Base-by-base conservation (phyloP, 2,888 invertebrate species). In the Maniola hyperantus region DNA sequence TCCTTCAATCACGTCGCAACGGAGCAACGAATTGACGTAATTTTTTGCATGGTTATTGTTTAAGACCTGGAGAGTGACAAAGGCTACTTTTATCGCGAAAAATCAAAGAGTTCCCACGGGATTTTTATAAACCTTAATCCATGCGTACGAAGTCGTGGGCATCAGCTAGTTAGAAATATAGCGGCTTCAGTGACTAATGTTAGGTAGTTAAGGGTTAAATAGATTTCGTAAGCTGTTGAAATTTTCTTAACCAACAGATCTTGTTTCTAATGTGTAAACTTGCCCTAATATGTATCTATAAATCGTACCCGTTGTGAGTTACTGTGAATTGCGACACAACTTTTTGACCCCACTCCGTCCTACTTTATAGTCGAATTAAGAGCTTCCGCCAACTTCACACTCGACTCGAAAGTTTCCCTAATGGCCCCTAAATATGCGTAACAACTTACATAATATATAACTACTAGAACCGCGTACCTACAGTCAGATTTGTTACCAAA, bases 331-430 rank as follows among this genome's bases (percentile, higher is more conserved):
- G 57, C 57, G 57, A 20, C 20, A 20, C 42, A 57, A 57, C 57
- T 57, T 57, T 57, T 57, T 57, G 57, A 57, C 57, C 57, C 57
- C 18, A 57, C 57, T 57, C 57, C 57, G 57, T 7, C 20, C 57
- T 57, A 57, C 39, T 57, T 57, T 57, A 57, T 57, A 42, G 70
- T 68, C 64, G 69, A 71, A 71, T 69, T 71, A 71, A 69, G 66
- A 65, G 69, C 71, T 71, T 71, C 69, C 69, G 64, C 69, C 50
- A 65, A 71, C 69, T 71, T 69, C 59, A 65, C 46, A 60, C 62
- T 61, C 65, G 64, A 68, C 61, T 66, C 55, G 33, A 48, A 59
- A 59, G 34, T 48, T 33, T 34, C 59, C 6, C 59, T 59, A 48
- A 59, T 59, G 59, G 46, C 34, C 42, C 42, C 39, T 42, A 57